phyloP scores from a whole-genome alignment of 2,888 invertebrate genomes.

The Tipula helvola region DNA sequence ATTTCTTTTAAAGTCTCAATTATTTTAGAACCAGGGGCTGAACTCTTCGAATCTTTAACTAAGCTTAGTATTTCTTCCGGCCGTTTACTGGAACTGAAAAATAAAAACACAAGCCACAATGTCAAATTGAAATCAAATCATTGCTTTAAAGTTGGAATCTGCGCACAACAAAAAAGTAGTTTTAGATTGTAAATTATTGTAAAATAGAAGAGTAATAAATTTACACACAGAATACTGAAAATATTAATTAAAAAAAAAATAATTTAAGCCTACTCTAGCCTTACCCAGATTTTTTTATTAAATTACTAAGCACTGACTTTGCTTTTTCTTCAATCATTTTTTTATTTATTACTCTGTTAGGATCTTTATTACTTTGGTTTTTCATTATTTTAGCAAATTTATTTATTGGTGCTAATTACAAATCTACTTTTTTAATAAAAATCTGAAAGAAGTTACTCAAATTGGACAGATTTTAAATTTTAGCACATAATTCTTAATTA shows the following conservation, averaged over 20 bases:
- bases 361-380: not conserved
- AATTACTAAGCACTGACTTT: not conserved
- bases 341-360: not conserved
- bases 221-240: not conserved
- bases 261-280: not conserved
- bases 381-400: not conserved
- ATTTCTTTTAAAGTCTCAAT: slow-evolving; percentile 24
- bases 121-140: not conserved
- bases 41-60: not conserved
- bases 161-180: not conserved
- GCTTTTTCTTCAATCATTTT: not conserved
- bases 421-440: not conserved
- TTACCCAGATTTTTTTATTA: not conserved
- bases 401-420: not conserved
- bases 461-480: not conserved
- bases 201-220: not conserved
- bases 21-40: not conserved
- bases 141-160: not conserved
- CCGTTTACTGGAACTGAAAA: not conserved
- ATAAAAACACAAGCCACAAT: not conserved
- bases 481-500: not conserved
- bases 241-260: not conserved
- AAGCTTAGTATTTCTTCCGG: not conserved
- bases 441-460: not conserved
- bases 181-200: not conserved